phyloP scores from a whole-genome alignment of 1,140 invertebrate genomes.

The Dolichoris vasculosae region DNA sequence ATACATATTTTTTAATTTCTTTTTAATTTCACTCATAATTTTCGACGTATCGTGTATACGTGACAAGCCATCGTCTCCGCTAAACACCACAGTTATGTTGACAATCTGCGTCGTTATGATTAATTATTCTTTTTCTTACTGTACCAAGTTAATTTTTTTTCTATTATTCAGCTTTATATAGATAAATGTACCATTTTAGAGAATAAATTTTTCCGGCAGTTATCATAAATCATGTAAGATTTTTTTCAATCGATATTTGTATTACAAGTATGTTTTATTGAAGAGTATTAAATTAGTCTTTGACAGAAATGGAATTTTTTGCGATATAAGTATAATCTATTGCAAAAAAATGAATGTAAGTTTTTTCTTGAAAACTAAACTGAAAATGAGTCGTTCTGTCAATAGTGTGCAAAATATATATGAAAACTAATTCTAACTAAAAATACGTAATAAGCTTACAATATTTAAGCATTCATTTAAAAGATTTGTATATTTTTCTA shows the following conservation, averaged over 20 bases:
- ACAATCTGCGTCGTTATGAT: constrained; percentile 22
- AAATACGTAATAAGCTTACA: neutral
- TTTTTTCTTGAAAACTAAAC: too few species aligned
- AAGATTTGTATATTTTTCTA: neutral
- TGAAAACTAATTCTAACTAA: neutral
- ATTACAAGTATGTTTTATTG: constrained; percentile 13
- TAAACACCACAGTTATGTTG: neutral
- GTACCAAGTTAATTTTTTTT: constrained; percentile 7
- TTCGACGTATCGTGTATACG: constrained; percentile 5
- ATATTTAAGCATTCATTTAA: neutral
- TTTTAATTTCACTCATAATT: constrained; percentile 15
- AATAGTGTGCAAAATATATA: too few species aligned
- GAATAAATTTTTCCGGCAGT: constrained; percentile 2
- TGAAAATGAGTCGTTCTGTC: too few species aligned
- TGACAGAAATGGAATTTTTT: constrained; percentile 24
- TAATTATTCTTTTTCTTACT: neutral
- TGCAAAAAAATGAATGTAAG: too few species aligned
- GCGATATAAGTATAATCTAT: too few species aligned
- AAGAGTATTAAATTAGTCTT: neutral
- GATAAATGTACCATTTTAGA: neutral
- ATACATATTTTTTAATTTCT: constrained; percentile 19
- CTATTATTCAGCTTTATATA: neutral
- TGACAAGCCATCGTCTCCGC: neutral
- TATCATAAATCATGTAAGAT: constrained; percentile 6
- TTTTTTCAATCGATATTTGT: constrained; percentile 24